Base-by-base conservation (phyloP, 2,888 invertebrate genomes). In the Pterobdella sp. region DNA sequence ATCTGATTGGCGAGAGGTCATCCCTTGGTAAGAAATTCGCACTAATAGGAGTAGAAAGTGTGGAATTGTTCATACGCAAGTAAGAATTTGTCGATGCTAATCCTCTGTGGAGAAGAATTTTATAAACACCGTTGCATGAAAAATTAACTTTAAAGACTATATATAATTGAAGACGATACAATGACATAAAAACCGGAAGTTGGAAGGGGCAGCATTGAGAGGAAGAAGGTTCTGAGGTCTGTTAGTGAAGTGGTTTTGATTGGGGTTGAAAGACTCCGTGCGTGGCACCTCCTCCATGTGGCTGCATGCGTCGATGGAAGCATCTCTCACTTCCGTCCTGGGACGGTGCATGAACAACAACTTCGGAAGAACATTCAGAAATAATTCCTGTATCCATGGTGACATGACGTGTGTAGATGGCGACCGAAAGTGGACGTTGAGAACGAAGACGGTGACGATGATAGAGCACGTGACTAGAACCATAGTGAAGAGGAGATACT, bases 361-460 rank as follows among this genome's bases (percentile, higher is more conserved):
- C 80, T 93, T 87, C 14, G 96, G 96, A 79, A 96, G 87, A 81
- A 94, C 91, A 85, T 96, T 93, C 77, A 94, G 93, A 85, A 95
- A 95, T 74, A 96, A 91, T 77, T 92, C 87, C 82, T 93, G 91
- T 75, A 96, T 93, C 96, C 96, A 97, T 22, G 94, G 93, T 75
- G 95, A 93, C 96, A 97, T 97, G 82, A 90, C 89, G 86, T 96
- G 96, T 65, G 96, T 97, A 85, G 95, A 93, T 66, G 96, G 95
- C 70, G 94, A 94, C 71, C 96, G 90, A 86, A 96, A 96, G 87
- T 97, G 95, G 75, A 95, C 94, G 85, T 96, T 96, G 76, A 97
- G 87, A 66, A 96, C 94, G 79, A 95, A 93, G 78, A 97, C 96
- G 63, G 96, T 96, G 80, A 96, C 93, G 84, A 95, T 94, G 87